phyloP scores from a whole-genome alignment of 2,888 invertebrate species.

The Capitulum mitella region DNA sequence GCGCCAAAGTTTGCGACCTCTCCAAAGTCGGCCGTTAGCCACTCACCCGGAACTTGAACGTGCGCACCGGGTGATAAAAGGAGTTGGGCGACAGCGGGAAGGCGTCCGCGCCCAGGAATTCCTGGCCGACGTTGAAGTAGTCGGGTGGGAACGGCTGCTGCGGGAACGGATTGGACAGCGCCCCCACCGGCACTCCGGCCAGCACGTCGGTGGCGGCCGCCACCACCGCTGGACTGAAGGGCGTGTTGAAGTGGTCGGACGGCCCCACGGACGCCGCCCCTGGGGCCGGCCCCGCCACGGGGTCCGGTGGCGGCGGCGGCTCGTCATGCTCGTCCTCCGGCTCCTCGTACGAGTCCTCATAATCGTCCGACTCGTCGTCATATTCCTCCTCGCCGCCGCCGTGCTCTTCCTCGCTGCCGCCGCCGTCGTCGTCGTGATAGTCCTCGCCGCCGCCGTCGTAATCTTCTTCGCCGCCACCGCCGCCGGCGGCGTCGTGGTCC shows the following conservation, averaged over 20 bases:
- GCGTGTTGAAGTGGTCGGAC: not conserved
- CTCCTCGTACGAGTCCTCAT: not conserved
- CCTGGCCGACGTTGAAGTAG: not conserved
- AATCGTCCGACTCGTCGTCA: not conserved
- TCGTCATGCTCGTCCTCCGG: not conserved
- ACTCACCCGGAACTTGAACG: slow-evolving; percentile 15
- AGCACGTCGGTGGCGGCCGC: not conserved
- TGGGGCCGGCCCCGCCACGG: not conserved
- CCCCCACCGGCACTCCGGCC: not conserved
- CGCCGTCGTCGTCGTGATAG: too few relatives aligned
- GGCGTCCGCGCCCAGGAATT: not conserved
- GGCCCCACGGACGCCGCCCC: not conserved
- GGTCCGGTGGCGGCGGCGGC: not conserved
- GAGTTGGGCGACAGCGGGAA: not conserved
- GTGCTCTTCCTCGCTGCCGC: too few relatives aligned
- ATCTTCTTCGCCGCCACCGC: too few relatives aligned
- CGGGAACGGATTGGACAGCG: not conserved
- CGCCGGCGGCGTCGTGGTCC: too few relatives aligned
- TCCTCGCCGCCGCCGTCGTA: too few relatives aligned
- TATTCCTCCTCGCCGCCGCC: not conserved
- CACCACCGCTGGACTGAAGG: not conserved
- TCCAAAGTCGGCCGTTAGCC: not conserved
- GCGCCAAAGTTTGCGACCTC: too few relatives aligned
- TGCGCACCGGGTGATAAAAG: slow-evolving; percentile 1
- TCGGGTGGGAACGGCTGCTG: slow-evolving; percentile 3